phyloP scores from a whole-genome alignment of 2,888 invertebrate genomes.

The Tanypteryx hageni region DNA sequence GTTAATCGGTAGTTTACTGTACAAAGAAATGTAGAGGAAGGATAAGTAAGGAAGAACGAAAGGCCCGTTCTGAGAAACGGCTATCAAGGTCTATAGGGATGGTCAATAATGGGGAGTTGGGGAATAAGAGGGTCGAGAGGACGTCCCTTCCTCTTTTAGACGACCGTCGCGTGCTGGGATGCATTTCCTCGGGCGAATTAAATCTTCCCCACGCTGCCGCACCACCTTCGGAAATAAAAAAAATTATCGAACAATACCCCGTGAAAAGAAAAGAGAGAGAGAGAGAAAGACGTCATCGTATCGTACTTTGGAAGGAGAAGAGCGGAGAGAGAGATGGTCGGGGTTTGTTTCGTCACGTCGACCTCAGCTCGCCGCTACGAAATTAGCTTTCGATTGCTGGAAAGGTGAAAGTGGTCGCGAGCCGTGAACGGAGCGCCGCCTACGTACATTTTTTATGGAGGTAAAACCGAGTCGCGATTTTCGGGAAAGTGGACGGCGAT shows the following conservation, averaged over 20 bases:
- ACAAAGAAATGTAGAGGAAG: not conserved
- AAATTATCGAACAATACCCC: not conserved
- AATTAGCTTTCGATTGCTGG: not conserved
- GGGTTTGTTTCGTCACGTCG: conserved; percentile 26
- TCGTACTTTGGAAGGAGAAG: not conserved
- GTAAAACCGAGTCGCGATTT: not conserved
- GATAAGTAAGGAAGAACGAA: not conserved
- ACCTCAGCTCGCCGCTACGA: not conserved
- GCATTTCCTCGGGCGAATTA: not conserved
- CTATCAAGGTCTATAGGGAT: conserved; percentile 4
- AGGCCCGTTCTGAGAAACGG: not conserved
- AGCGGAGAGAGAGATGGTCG: not conserved
- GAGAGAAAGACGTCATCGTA: not conserved
- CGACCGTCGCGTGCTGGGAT: not conserved
- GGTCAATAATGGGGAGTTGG: not conserved
- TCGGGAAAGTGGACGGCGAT: not conserved
- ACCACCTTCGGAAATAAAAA: not conserved
- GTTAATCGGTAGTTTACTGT: too few species aligned
- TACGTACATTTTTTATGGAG: not conserved
- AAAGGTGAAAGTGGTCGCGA: conserved; percentile 51
- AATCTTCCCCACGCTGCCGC: not conserved
- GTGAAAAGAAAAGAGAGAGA: not conserved
- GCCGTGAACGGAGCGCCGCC: not conserved
- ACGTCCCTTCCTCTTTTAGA: not conserved
- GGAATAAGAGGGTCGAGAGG: not conserved